Base-by-base conservation (phyloP, 2,888 invertebrate genomes). In the Andrena chrysosceles region DNA sequence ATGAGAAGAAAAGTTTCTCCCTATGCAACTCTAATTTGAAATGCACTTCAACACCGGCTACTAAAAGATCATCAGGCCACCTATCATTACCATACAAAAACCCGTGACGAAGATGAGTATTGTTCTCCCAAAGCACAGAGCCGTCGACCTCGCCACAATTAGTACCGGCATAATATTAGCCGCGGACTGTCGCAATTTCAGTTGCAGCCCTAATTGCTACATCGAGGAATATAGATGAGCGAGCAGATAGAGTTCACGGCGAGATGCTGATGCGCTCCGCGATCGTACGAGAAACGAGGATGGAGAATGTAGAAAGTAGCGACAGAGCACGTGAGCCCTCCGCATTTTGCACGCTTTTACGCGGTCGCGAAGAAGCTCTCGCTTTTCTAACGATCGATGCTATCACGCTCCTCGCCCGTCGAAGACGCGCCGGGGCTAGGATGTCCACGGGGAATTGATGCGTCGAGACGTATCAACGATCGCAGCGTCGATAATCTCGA, bases 261-360 rank as follows among this genome's bases (percentile, higher is more conserved):
- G 10, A 49, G 52, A 64, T 48, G 54, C 29, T 20, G 49, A 42
- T 16, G 63, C 31, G 60, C 31, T 83, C 70, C 68, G 72, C 35
- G 77, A 74, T 60, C 59, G 49, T 33, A 69, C 49, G 42, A 82
- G 83, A 82, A 83, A 82, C 73, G 71, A 79, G 83, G 71, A 78
- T 67, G 69, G 83, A 87, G 88, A 88, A 88, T 88, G 88, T 87
- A 42, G 42, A 42, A 42, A 42, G 42, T 5, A 20, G 29, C n/a
- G n/a, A 8, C 13, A 16, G 42, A 68, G 26, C 52, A 52, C 35
- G 35, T 64, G 79, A 64, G 74, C 29, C 72, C 60, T 33, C 16
- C 13, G 59, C 64, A 63, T 73, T 81, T 70, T 66, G 42, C 81
- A 68, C 72, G 35, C 59, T 75, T 74, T 81, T 75, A 62, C 64